phyloP scores from a whole-genome alignment of 23 tunicate species.

The Oikopleura albicans region DNA sequence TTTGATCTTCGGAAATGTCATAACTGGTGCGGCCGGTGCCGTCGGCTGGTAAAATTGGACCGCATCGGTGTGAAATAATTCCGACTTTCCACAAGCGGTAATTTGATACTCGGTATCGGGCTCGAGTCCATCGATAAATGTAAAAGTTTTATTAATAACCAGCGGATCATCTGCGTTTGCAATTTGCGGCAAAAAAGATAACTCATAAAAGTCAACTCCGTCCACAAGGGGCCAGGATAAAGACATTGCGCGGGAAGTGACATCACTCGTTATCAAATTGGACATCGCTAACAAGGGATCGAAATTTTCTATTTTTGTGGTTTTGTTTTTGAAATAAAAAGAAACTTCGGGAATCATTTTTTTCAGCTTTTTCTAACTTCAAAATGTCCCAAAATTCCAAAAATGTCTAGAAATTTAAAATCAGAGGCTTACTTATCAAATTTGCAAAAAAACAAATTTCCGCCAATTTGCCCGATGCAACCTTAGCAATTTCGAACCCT shows the following conservation, averaged over 20 bases:
- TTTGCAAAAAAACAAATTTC: too few relatives aligned
- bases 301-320: too few relatives aligned
- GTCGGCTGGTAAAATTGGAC: background rate
- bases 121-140: background rate
- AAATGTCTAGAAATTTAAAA: too few relatives aligned
- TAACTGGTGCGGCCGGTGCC: background rate
- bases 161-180: background rate
- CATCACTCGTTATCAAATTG: background rate
- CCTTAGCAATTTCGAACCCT: too few relatives aligned
- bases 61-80: background rate
- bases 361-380: too few relatives aligned
- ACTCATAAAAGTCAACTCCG: background rate
- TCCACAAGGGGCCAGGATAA: background rate
- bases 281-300: too few relatives aligned
- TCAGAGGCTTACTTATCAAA: too few relatives aligned
- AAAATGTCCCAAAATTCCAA: too few relatives aligned
- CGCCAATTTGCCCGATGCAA: too few relatives aligned
- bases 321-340: too few relatives aligned
- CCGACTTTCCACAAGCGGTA: background rate
- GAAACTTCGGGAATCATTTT: too few relatives aligned
- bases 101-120: background rate
- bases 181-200: background rate
- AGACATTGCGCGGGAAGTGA: background rate
- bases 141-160: background rate
- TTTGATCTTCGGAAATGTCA: background rate